These are phyloP conservation scores for Synaphobranchus kaupii DNA, from an alignment of 2,797 vertebrate genomes.

Conservation along the genomic window DNA sequence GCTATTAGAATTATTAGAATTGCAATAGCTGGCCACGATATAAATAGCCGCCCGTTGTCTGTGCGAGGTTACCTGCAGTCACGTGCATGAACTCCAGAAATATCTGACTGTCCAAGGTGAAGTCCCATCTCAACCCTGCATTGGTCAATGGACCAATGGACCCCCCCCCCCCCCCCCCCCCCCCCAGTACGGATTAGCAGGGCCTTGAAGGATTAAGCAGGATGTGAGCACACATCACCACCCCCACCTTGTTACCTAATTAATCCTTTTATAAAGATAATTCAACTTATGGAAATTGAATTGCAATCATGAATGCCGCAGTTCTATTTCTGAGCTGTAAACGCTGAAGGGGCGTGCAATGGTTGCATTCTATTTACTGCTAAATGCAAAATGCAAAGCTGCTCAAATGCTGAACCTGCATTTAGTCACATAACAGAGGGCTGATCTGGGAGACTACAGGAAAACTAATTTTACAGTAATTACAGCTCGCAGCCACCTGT, in stretches of 20 bases:
- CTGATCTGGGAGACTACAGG: not conserved
- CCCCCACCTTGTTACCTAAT: not conserved
- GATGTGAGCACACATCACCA: not conserved
- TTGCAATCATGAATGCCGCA: not conserved
- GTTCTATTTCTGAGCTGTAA: not conserved
- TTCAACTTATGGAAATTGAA: not conserved
- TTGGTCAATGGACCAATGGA: too few species aligned
- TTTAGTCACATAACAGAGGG: not conserved
- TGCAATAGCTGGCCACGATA: too few species aligned
- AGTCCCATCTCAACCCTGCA: not conserved
- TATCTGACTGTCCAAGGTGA: not conserved
- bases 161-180: not conserved
- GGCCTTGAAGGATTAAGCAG: not conserved
- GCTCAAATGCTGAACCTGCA: not conserved
- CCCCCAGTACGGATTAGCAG: not conserved
- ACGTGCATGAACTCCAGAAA: too few species aligned
- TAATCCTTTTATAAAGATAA: not conserved
- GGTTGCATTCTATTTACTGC: not conserved
- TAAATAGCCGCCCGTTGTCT: too few species aligned
- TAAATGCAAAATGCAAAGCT: not conserved
- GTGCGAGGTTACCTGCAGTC: too few species aligned
- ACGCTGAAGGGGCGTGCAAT: not conserved
- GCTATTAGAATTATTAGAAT: too few species aligned
- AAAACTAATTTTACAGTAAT: slow-evolving; percentile 9
- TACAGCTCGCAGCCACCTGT: not conserved